A percentile compares a stretch with the other conserved stretches of the same genome.
Conservation (phyloP, 2,888 invertebrate genomes). For the Galerucella nymphaeae region DNA sequence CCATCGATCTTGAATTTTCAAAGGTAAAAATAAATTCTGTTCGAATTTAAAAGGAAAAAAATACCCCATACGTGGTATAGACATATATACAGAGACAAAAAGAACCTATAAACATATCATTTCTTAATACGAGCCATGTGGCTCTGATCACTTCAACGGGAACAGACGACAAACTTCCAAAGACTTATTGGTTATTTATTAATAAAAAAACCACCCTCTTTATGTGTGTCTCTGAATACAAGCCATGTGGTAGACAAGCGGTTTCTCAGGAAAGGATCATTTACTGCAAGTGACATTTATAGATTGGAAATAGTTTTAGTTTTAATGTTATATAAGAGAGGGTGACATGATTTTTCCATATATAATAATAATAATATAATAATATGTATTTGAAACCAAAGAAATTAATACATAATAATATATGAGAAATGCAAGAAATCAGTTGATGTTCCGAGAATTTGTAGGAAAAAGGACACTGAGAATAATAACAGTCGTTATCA, state of each 20-base stretch:
- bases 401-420: background rate
- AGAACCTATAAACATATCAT: constrained; percentile 47
- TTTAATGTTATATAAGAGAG: background rate
- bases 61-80: constrained; percentile 36
- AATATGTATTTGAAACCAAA: background rate
- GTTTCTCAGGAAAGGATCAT: constrained; percentile 21
- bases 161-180: constrained; percentile 42
- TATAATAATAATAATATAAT: too few species aligned
- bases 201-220: constrained; percentile 46
- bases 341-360: too few species aligned
- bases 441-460: background rate
- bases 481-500: constrained; percentile 3
- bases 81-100: constrained; percentile 28
- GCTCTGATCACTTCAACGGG: constrained; percentile 42
- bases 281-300: constrained; percentile 2
- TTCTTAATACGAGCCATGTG: constrained; percentile 47
- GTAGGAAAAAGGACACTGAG: constrained; percentile 2
- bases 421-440: background rate
- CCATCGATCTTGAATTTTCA: constrained; percentile 3
- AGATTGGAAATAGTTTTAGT: constrained; percentile 9
- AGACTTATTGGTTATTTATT: constrained; percentile 49
- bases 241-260: constrained; percentile 45
- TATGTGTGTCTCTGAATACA: constrained; percentile 25
- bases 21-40: constrained; percentile 29
- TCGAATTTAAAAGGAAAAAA: constrained; percentile 25